Evolutionary conservation across 2,797 vertebrate species (phyloP).

Genomic region (Spatula versicolor): DNA sequence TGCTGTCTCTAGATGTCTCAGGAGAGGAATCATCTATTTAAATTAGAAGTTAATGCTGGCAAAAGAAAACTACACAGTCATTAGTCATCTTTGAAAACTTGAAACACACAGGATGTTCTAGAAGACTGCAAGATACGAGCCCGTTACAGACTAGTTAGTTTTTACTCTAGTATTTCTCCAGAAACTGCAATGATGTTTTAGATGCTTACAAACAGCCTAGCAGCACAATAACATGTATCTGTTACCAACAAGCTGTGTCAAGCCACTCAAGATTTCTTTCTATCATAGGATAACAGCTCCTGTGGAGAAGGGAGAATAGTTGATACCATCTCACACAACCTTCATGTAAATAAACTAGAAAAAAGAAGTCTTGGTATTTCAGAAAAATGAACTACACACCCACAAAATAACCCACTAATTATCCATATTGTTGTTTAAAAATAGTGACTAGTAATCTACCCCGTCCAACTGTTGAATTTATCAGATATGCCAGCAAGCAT

Average conservation of each 20-base stretch:
- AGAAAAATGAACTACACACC: neutral
- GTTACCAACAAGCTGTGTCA: neutral
- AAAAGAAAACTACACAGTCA: neutral
- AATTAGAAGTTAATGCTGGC: slow-evolving; percentile 3
- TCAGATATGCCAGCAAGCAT: neutral
- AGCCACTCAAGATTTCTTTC: neutral
- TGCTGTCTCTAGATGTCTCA: neutral
- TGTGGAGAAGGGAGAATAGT: slow-evolving; percentile 8
- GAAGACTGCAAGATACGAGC: neutral
- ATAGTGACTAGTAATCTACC: neutral
- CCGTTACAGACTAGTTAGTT: neutral
- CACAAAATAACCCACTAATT: neutral
- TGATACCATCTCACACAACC: neutral
- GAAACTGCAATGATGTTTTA: neutral
- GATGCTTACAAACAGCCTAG: neutral
- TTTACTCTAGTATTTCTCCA: neutral
- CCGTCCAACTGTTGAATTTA: neutral
- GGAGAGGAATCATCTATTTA: neutral
- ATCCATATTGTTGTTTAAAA: neutral
- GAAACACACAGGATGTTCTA: neutral
- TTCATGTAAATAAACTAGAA: neutral
- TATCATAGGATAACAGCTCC: neutral
- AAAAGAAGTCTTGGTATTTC: neutral
- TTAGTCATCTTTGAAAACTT: neutral
- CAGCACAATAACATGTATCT: neutral